Evolutionary conservation across 2,797 vertebrate species (phyloP).

Genomic region (Alcedo quadribrachys): DNA sequence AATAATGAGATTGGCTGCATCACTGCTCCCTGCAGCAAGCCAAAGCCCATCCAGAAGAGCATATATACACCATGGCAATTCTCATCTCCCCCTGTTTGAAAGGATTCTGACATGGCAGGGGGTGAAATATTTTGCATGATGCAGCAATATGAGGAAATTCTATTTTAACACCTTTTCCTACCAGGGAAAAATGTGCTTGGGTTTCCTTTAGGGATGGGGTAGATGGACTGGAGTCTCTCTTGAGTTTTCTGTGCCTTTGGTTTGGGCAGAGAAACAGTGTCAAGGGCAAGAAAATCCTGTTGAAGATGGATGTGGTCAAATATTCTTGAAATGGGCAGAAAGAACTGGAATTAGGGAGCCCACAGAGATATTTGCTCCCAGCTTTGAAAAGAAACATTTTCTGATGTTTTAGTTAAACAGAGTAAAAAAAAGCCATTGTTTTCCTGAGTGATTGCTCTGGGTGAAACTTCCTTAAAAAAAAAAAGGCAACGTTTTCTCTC

Average conservation of each 20-base stretch:
- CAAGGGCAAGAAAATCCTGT: not conserved
- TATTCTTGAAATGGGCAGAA: not conserved
- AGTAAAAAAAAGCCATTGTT: fast-evolving
- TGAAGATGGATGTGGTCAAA: not conserved
- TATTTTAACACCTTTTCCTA: not conserved
- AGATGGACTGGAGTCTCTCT: not conserved
- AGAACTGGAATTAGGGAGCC: not conserved
- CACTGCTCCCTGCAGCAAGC: not conserved
- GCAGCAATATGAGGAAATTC: not conserved
- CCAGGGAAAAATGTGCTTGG: not conserved
- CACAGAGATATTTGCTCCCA: not conserved
- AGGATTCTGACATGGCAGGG: not conserved
- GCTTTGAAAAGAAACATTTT: not conserved
- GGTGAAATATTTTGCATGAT: not conserved
- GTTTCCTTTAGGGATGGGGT: not conserved
- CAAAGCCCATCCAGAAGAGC: not conserved
- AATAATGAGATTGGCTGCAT: not conserved
- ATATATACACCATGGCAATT: not conserved
- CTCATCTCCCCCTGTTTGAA: not conserved
- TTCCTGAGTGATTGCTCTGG: not conserved
- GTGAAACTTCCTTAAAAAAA: not conserved
- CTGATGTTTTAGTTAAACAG: not conserved
- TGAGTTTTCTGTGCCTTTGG: not conserved
- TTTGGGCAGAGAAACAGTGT: not conserved
- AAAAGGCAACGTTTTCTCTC: not conserved